Base-by-base conservation (phyloP, 64 coral and sea anemone species). In the Pocillopora verrucosa region DNA sequence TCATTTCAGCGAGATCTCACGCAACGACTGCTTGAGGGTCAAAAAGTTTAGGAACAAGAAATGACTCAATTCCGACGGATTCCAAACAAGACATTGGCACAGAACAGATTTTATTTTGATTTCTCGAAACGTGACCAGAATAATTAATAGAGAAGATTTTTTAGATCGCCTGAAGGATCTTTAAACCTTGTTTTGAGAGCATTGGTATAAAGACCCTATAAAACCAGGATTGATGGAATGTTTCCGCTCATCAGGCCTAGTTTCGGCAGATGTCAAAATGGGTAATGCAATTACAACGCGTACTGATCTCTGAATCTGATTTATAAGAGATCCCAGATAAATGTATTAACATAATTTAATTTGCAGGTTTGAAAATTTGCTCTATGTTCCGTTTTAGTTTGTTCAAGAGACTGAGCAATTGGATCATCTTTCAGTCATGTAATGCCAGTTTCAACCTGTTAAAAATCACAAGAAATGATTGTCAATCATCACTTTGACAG, bases 401-500 rank as follows among this genome's bases (percentile, higher is more conserved):
- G 41, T 51, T 7, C 3, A 51, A 51, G 41, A 51, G 41, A 51
- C 41, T 51, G 41, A 51, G 41, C 3, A 51, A 51, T 7, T 51
- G 41, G 41, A 51, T 51, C 41, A 51, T 51, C 41, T 51, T 51
- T 51, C 41, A 51, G 65, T n/a, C 65, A 69, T 69, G 65, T 22
- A n/a, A 24, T 24, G 20, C 22, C 3, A 69, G 1, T n/a, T 69
- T 24, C 22, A 24, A 16, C 10, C 2, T 84, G 67, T 84, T 62
- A 19, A 41, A 83, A 83, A 64, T 83, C 67, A 68, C 9, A 81
- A 35, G 22, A 70, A 68, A 36, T 65, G 19, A n/a, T 7, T n/a
- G 17, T 84, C 64, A 69, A 65, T 84, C 82, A 84, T 84, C 63
- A 14, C 36, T 15, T 57, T 56, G 82, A 84, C 63, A 72, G 34